These are phyloP conservation scores for Malacoraja senta DNA, from an alignment of 2,797 vertebrate genomes.

Conservation along the genomic window DNA sequence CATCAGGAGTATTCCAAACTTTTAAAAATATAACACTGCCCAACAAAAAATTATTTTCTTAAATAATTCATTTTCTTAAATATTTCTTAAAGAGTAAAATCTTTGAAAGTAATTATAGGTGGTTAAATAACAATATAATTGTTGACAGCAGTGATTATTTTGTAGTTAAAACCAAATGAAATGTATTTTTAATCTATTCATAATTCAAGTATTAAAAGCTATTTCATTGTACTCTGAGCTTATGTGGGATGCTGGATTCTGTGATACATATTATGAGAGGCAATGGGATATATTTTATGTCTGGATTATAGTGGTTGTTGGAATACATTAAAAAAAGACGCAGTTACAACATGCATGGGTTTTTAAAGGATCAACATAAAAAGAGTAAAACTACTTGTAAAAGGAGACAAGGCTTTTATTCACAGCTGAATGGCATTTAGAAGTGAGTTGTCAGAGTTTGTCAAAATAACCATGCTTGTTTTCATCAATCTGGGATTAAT, in stretches of 20 bases:
- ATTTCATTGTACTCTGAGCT: background rate
- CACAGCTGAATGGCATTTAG: too few species aligned
- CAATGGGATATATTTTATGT: background rate
- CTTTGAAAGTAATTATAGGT: conserved; percentile 15
- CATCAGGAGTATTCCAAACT: conserved; percentile 27
- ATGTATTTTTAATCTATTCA: background rate
- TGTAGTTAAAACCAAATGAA: background rate
- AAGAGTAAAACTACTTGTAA: background rate
- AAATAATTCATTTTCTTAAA: background rate
- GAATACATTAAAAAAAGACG: background rate
- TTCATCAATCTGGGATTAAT: background rate
- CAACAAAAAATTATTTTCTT: background rate
- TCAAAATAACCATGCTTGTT: background rate
- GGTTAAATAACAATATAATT: background rate
- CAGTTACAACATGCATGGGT: background rate
- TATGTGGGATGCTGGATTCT: background rate
- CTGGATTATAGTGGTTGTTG: background rate
- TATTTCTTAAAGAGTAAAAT: background rate
- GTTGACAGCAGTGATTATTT: background rate
- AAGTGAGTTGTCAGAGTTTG: background rate
- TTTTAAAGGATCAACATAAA: background rate
- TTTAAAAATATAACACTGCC: conserved; percentile 31
- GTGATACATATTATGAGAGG: background rate
- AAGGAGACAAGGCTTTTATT: background rate
- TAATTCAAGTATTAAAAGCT: background rate